These are phyloP conservation scores for Zeuzera pyrina DNA, from an alignment of 2,888 invertebrate species.

Conservation along the genomic window DNA sequence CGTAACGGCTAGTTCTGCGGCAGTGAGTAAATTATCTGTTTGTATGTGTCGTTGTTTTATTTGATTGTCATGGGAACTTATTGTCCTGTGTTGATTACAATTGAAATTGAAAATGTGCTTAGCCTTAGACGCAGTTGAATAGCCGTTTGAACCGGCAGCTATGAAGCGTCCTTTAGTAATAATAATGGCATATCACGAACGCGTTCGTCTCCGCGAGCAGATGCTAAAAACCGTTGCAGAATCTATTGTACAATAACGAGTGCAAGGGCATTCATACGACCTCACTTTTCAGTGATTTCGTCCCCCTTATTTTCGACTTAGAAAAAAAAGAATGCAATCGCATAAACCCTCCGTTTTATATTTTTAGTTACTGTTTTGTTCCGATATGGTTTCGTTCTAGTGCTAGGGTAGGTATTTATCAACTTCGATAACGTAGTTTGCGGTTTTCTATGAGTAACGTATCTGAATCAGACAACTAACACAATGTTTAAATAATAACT, in stretches of 20 bases:
- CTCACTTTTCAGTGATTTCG: slow-evolving; percentile 53
- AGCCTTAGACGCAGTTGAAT: slow-evolving; percentile 16
- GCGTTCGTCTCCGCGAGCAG: slow-evolving; percentile 34
- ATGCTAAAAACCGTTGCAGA: slow-evolving; percentile 68
- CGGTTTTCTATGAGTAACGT: slow-evolving; percentile 30
- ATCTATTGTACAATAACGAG: slow-evolving; percentile 43
- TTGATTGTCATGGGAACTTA: slow-evolving; percentile 44
- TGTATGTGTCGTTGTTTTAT: slow-evolving; percentile 36
- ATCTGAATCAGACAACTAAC: slow-evolving; percentile 31
- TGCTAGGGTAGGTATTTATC: too few relatives aligned
- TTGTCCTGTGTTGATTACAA: too few relatives aligned
- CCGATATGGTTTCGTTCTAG: neutral
- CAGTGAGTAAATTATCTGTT: slow-evolving; percentile 42
- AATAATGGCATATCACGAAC: slow-evolving; percentile 34
- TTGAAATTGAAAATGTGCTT: too few relatives aligned
- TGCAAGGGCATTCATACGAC: slow-evolving; percentile 42
- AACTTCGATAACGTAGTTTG: too few relatives aligned
- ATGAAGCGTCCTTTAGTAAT: too few relatives aligned
- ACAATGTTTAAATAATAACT: slow-evolving; percentile 18
- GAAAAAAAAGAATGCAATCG: neutral
- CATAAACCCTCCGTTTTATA: neutral
- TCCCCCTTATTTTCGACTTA: slow-evolving; percentile 33
- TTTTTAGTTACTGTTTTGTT: neutral
- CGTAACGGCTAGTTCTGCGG: slow-evolving; percentile 40
- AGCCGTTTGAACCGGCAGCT: neutral